Evolutionary conservation across 37 sponge, comb jelly and placozoan species (phyloP), one percentile per base, ranked within the genome.

Genomic region (Haliclona indistincta): DNA sequence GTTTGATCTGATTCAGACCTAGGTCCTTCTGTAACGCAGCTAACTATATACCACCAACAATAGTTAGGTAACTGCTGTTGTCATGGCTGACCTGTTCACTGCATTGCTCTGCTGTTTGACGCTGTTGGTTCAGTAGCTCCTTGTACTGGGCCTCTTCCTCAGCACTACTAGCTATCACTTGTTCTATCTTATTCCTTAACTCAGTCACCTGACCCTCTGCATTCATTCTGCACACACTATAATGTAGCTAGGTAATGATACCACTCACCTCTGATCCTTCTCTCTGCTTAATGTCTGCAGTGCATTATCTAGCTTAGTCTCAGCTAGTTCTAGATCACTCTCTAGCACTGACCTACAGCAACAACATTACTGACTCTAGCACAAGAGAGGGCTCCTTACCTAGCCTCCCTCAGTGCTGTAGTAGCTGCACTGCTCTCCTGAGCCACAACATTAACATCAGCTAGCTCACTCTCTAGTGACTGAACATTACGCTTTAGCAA

Each of bases 311-410:
- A 84, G 32, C 32, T 64, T 73, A 0, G n/a, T 38, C 68, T 80
- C 85, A 5, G 85, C 81, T n/a, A 43, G 60, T 26, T 84, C 85
- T 3, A 90, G 73, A 43, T 90, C 90, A 29, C 56, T 54, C 60
- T 71, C 58, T 58, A 90, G 51, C n/a, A 58, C 36, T 20, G 38
- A 34, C 77, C 74, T 84, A 39, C 22, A 49, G 13, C 44, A 25
- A 32, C 29, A 30, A n/a, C 15, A 3, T 39, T 49, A 49, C 26
- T 0, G 38, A 38, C 8, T 34, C 13, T 34, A 60, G 62, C 32
- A 1, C 13, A 11, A 33, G 67, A 26, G 39, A 38, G 36, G 15
- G 36, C 19, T 5, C 4, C 76, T 67, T 68, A 83, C 83, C 66
- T 74, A 15, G 25, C 43, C 8, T 67, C 37, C 33, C 30, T 74